Evolutionary conservation across 2,113 vertebrate genomes (phyloP).

Genomic region (Austrofundulus limnaeus): DNA sequence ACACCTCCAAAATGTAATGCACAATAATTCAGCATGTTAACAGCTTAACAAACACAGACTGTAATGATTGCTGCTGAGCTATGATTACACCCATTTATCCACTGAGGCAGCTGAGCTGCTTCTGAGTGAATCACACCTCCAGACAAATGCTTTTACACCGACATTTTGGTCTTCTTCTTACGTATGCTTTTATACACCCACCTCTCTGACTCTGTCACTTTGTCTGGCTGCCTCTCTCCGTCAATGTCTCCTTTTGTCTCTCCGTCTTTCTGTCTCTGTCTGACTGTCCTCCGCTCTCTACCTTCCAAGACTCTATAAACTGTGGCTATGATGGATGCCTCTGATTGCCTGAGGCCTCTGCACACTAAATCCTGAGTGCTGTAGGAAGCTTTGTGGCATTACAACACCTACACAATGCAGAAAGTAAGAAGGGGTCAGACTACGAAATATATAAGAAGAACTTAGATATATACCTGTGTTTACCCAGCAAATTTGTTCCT

Average conservation of each 20-base stretch:
- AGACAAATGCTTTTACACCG: constrained; percentile 52
- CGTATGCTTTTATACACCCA: constrained; percentile 64
- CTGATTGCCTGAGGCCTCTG: constrained; percentile 49
- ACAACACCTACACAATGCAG: constrained; percentile 52
- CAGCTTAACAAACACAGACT: constrained; percentile 28
- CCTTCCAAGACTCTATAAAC: constrained; percentile 44
- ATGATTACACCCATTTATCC: constrained; percentile 64
- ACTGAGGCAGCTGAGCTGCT: constrained; percentile 28
- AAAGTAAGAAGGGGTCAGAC: constrained; percentile 27
- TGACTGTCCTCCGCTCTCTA: background rate
- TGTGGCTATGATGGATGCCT: constrained; percentile 55
- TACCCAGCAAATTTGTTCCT: constrained; percentile 3
- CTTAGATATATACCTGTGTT: background rate
- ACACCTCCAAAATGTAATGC: constrained; percentile 34
- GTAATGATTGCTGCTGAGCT: constrained; percentile 45
- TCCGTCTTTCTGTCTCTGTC: constrained; percentile 27
- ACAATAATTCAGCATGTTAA: constrained; percentile 37
- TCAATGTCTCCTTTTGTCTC: constrained; percentile 37
- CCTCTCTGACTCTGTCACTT: constrained; percentile 45
- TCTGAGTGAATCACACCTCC: constrained; percentile 65
- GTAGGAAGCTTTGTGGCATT: constrained; percentile 34
- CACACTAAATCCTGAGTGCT: constrained; percentile 37
- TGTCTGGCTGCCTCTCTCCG: constrained; percentile 43
- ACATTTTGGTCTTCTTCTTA: constrained; percentile 63
- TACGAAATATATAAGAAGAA: constrained; percentile 11